Conservation (phyloP, 1,140 invertebrate species). For the Brachionus asplanchnoidis region DNA sequence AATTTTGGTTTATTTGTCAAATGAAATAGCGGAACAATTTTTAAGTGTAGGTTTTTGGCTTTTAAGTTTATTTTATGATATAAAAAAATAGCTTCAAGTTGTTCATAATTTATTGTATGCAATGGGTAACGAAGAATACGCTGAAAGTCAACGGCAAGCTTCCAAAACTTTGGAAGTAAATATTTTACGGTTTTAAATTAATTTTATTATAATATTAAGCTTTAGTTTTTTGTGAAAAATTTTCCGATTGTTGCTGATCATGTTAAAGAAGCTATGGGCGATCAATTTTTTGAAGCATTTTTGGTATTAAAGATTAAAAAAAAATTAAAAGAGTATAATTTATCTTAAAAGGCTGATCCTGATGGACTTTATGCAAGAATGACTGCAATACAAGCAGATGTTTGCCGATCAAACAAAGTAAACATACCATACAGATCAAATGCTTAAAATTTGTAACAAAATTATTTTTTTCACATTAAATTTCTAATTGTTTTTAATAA, state of each 20-base stretch:
- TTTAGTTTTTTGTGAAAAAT: conserved; percentile 53
- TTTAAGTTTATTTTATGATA: neutral
- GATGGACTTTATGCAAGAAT: conserved; percentile 56
- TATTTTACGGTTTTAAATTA: neutral
- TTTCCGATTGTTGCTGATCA: conserved; percentile 56
- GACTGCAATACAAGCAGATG: conserved; percentile 56
- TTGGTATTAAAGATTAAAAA: conserved; percentile 48
- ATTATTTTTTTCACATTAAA: neutral
- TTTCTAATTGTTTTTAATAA: neutral
- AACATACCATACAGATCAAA: conserved; percentile 49
- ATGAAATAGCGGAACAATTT: conserved; percentile 39
- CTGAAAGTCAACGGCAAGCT: conserved; percentile 56
- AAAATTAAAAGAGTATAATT: neutral
- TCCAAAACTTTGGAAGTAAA: conserved; percentile 54
- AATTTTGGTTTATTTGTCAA: conserved; percentile 44
- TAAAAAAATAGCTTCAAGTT: conserved; percentile 47
- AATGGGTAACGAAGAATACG: conserved; percentile 56
- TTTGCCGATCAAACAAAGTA: conserved; percentile 55
- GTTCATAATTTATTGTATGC: conserved; percentile 53
- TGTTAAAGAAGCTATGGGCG: conserved; percentile 55
- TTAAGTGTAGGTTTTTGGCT: conserved; percentile 1
- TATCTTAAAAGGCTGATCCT: conserved; percentile 49
- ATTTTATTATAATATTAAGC: conserved; percentile 39
- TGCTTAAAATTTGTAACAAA: neutral
- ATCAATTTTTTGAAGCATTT: conserved; percentile 53